Conservation (phyloP, 2,888 invertebrate species). For the Hirtodrosophila trivittata region DNA sequence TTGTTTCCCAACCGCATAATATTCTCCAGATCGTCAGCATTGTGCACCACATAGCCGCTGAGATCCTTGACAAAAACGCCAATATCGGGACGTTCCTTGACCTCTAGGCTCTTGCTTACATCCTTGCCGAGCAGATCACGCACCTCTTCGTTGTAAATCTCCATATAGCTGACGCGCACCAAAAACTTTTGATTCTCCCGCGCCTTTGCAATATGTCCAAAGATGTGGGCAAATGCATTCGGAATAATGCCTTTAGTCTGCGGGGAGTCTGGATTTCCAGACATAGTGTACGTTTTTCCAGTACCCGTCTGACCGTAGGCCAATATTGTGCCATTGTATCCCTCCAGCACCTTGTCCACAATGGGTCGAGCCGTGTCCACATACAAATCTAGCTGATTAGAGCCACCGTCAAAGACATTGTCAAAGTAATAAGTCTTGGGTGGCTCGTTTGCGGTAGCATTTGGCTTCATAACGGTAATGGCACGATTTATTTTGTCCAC, state of each 20-base stretch:
- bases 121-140: slow-evolving; percentile 96
- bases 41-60: slow-evolving; percentile 98
- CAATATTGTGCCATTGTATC: slow-evolving; percentile 97
- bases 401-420: slow-evolving; percentile 94
- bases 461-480: slow-evolving; percentile 90
- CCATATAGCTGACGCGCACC: slow-evolving; percentile 98
- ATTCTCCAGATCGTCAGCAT: slow-evolving; percentile 96
- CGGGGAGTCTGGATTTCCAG: slow-evolving; percentile 93
- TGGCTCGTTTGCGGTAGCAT: slow-evolving; percentile 89
- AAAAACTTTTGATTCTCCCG: slow-evolving; percentile 97
- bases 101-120: slow-evolving; percentile 93
- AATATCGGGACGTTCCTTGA: slow-evolving; percentile 97
- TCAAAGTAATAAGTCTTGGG: slow-evolving; percentile 97
- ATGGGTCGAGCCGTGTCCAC: slow-evolving; percentile 98
- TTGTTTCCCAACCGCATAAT: slow-evolving; percentile 98
- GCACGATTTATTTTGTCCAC: slow-evolving; percentile 91
- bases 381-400: slow-evolving; percentile 94
- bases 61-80: slow-evolving; percentile 98
- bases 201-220: slow-evolving; percentile 98
- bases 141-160: slow-evolving; percentile 99
- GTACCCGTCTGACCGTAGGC: slow-evolving; percentile 97
- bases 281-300: slow-evolving; percentile 99
- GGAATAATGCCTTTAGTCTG: slow-evolving; percentile 98
- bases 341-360: slow-evolving; percentile 97
- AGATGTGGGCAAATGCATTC: slow-evolving; percentile 99